Evolutionary conservation across 2,888 invertebrate species (phyloP), one percentile per base, ranked within the genome.

Genomic region (Sepiola atlantica): DNA sequence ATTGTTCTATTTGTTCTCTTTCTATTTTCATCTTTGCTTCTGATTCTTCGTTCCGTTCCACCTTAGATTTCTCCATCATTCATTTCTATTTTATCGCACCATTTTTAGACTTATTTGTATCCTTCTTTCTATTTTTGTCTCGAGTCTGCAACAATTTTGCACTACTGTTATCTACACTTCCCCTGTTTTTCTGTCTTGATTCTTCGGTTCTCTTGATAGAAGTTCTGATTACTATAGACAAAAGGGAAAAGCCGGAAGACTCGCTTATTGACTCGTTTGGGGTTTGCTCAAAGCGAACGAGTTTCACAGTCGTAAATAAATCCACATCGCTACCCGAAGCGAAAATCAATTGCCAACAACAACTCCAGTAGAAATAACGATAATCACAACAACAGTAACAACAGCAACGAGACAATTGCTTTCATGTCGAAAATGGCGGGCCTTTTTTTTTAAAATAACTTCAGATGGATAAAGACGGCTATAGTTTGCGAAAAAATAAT

Each of bases 241-340:
- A 16, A 77, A 77, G n/a, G 4, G 14, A 77, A 77, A 32, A 18
- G 77, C n/a, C n/a, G 77, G n/a, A 77, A 77, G 77, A 77, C n/a
- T 77, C 77, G 77, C 77, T 77, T 32, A 77, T 77, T 77, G 77
- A 77, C 77, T 77, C 77, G 24, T 77, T 77, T n/a, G n/a, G 1
- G n/a, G n/a, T 32, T 77, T 77, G 77, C n/a, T 77, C n/a, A 77
- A 77, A 77, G 77, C 77, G 77, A 32, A n/a, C 77, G 16, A 12
- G 77, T 77, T 77, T 77, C n/a, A 32, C 12, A 77, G n/a, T 77
- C n/a, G 16, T 77, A 77, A 77, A 77, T 77, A 77, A 32, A 77
- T 77, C 77, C n/a, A 77, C n/a, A 77, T 77, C 77, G n/a, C 14
- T 77, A 77, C 77, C 77, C n/a, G n/a, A n/a, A 77, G 77, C 77